Conservation (phyloP, 1,140 invertebrate species). For the Helicoverpa armigera region DNA sequence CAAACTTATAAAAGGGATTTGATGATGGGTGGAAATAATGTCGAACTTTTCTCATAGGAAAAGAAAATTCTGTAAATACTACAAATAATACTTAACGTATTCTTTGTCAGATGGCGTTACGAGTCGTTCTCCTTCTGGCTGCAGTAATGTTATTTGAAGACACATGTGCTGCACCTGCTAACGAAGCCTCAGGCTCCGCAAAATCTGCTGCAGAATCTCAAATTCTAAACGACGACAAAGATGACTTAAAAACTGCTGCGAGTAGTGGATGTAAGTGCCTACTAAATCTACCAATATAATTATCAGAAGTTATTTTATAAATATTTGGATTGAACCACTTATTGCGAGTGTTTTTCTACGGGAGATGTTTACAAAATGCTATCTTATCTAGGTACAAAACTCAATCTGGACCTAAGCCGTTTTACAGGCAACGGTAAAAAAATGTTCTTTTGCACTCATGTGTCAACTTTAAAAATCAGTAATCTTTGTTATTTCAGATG, state of each 20-base stretch:
- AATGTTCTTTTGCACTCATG: not conserved
- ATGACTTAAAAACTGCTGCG: conserved; percentile 45
- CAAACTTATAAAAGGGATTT: too few relatives aligned
- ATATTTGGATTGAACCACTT: too few relatives aligned
- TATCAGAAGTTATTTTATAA: not conserved
- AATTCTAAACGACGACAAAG: conserved; percentile 11
- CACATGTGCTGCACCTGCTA: conserved; percentile 22
- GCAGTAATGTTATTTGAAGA: conserved; percentile 8
- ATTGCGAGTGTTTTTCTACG: too few relatives aligned
- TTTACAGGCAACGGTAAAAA: too few relatives aligned
- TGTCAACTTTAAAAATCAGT: not conserved
- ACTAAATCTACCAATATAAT: not conserved
- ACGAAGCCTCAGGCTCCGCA: not conserved
- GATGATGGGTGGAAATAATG: too few relatives aligned
- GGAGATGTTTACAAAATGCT: too few relatives aligned
- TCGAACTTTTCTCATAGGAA: too few relatives aligned
- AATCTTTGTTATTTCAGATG: conserved; percentile 20
- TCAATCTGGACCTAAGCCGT: too few relatives aligned
- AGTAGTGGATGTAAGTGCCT: conserved; percentile 41
- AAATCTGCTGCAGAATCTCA: conserved; percentile 20
- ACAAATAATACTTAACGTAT: too few relatives aligned
- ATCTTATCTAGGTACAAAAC: too few relatives aligned
- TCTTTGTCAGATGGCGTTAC: conserved; percentile 13
- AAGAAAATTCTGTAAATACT: too few relatives aligned
- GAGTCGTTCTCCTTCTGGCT: not conserved